These are phyloP conservation scores for Trissoscelio sp. DNA, from an alignment of 2,888 invertebrate species.

Conservation along the genomic window DNA sequence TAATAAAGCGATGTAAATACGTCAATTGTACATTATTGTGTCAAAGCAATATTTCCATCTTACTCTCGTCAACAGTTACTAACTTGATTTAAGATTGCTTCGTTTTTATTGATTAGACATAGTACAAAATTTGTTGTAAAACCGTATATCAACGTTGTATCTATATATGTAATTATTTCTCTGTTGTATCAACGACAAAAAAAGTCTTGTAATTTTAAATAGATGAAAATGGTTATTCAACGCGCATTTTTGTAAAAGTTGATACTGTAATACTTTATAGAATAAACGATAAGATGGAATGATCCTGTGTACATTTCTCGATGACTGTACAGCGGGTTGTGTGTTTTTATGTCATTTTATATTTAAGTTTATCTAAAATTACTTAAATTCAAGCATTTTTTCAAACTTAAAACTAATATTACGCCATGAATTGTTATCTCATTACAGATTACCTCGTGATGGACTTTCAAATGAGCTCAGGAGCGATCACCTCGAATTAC, in stretches of 20 bases:
- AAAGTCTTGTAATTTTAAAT: constrained; percentile 10
- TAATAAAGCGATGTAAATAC: neutral
- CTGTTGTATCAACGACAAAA: neutral
- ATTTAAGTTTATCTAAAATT: too few relatives aligned
- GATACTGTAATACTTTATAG: constrained; percentile 45
- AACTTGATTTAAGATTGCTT: neutral
- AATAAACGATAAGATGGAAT: constrained; percentile 49
- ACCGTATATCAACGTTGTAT: neutral
- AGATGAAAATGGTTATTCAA: neutral
- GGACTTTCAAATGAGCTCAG: constrained; percentile 33
- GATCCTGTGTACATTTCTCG: constrained; percentile 30
- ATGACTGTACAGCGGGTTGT: neutral
- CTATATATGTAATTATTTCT: neutral
- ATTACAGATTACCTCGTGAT: constrained; percentile 35
- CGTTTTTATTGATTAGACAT: neutral
- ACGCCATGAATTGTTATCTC: constrained; percentile 31
- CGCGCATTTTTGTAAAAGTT: constrained; percentile 36
- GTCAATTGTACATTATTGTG: neutral
- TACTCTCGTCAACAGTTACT: neutral
- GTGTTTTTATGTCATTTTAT: neutral
- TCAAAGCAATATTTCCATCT: constrained; percentile 2
- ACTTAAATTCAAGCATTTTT: too few relatives aligned
- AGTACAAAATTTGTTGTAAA: neutral
- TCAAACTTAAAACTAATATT: constrained; percentile 18
- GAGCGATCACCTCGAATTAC: neutral